A percentile compares a stretch with the other conserved stretches of the same genome.
Conservation (phyloP, 2,888 invertebrate species). For the Phortica okadai region DNA sequence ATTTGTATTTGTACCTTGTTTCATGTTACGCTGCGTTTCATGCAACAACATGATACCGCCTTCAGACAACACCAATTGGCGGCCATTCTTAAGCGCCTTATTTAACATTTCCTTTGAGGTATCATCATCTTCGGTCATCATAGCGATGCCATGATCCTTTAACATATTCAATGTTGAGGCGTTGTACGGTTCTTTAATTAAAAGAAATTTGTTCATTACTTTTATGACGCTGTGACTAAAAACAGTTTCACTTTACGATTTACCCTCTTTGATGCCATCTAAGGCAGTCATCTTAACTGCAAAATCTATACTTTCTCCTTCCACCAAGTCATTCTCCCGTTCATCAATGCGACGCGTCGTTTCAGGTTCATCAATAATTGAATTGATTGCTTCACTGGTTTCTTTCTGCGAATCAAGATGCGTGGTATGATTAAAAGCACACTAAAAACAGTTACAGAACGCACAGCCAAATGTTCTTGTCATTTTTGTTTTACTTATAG, state of each 20-base stretch:
- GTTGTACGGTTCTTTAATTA: conserved; percentile 57
- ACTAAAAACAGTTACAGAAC: not conserved
- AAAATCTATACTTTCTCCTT: conserved; percentile 52
- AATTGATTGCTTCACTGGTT: conserved; percentile 75
- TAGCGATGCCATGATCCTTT: conserved; percentile 90
- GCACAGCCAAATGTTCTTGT: not conserved
- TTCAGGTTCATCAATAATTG: conserved; percentile 62
- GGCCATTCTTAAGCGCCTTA: conserved; percentile 89
- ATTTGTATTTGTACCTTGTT: conserved; percentile 50
- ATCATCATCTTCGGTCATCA: conserved; percentile 87
- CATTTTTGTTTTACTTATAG: conserved; percentile 20
- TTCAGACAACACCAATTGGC: conserved; percentile 90
- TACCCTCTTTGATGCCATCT: conserved; percentile 59
- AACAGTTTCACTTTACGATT: conserved; percentile 19
- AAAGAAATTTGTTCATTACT: not conserved
- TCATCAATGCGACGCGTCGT: conserved; percentile 48
- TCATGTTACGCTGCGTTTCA: conserved; percentile 63
- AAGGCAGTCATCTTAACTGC: conserved; percentile 63
- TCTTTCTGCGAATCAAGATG: conserved; percentile 67
- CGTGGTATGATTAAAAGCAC: not conserved
- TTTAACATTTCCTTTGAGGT: conserved; percentile 82
- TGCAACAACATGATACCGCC: conserved; percentile 87
- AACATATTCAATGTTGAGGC: conserved; percentile 80
- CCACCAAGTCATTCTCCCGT: conserved; percentile 55
- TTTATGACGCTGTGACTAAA: too few relatives aligned